Evolutionary conservation across 2,888 invertebrate species (phyloP).

Genomic region (Lepeophtheirus nordmannii): DNA sequence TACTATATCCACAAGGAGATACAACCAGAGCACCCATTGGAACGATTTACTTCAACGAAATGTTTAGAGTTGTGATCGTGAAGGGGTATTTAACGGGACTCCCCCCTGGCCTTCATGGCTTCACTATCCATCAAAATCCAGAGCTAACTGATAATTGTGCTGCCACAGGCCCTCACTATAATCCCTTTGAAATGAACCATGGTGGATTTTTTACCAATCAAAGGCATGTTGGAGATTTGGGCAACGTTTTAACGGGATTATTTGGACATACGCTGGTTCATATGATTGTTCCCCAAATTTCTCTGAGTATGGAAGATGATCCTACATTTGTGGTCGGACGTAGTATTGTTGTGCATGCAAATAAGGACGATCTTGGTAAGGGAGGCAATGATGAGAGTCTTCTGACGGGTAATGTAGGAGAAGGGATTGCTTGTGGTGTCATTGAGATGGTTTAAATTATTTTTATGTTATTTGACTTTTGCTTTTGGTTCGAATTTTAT

Average conservation of each 20-base stretch:
- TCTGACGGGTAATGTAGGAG: constrained; percentile 69
- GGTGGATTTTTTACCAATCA: constrained; percentile 51
- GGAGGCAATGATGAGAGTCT: constrained; percentile 52
- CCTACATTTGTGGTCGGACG: constrained; percentile 49
- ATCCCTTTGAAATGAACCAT: constrained; percentile 58
- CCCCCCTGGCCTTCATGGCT: constrained; percentile 35
- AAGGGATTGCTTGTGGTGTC: constrained; percentile 61
- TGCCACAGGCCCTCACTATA: constrained; percentile 57
- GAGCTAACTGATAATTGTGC: constrained; percentile 43
- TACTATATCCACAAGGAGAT: background rate
- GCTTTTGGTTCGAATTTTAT: too few relatives aligned
- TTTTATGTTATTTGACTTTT: too few relatives aligned
- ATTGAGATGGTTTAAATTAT: constrained; percentile 38
- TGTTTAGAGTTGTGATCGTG: constrained; percentile 29
- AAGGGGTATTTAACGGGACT: constrained; percentile 34
- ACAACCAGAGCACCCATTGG: background rate
- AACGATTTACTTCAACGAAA: constrained; percentile 7
- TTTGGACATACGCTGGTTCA: constrained; percentile 24
- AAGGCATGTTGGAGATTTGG: constrained; percentile 71
- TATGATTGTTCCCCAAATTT: background rate
- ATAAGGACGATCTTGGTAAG: constrained; percentile 57
- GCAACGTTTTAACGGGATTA: constrained; percentile 49
- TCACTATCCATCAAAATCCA: constrained; percentile 37
- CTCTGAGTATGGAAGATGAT: background rate
- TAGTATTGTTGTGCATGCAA: constrained; percentile 57